A percentile compares a stretch with the other conserved stretches of the same genome.
Conservation (phyloP, 2,888 invertebrate genomes). For the Heliconius aoede region DNA sequence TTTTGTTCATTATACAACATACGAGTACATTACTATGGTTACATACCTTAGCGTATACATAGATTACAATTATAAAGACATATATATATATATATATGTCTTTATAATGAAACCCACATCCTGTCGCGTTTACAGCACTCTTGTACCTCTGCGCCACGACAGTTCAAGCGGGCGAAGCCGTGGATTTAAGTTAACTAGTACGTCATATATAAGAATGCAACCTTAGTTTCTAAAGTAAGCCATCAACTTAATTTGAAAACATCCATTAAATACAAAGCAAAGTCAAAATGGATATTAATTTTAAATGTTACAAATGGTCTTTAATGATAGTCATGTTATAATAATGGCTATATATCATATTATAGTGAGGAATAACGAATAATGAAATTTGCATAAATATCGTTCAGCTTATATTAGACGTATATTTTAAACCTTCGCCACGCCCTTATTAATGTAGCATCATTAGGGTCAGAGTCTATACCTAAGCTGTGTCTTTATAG, state of each 20-base stretch:
- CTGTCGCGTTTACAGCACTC: too few relatives aligned
- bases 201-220: neutral
- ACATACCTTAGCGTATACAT: too few relatives aligned
- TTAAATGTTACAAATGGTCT: slow-evolving; percentile 9
- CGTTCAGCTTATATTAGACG: slow-evolving; percentile 15
- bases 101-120: too few relatives aligned
- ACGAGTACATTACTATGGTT: too few relatives aligned
- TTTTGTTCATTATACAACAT: too few relatives aligned
- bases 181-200: neutral
- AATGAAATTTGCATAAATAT: slow-evolving; percentile 31
- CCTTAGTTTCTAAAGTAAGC: neutral
- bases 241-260: slow-evolving; percentile 7
- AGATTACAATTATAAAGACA: too few relatives aligned
- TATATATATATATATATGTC: too few relatives aligned
- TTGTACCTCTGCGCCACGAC: too few relatives aligned
- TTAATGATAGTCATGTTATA: slow-evolving; percentile 12
- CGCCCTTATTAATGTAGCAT: slow-evolving; percentile 37
- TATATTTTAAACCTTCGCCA: slow-evolving; percentile 32
- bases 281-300: slow-evolving; percentile 6
- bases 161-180: neutral
- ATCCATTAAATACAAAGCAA: slow-evolving; percentile 4
- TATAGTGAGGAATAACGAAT: slow-evolving; percentile 20
- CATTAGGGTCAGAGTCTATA: slow-evolving; percentile 28
- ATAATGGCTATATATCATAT: slow-evolving; percentile 22
- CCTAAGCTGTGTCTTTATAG: slow-evolving; percentile 6